phyloP scores from a whole-genome alignment of 2,797 vertebrate genomes.

The Phaenicophaeus curvirostris region DNA sequence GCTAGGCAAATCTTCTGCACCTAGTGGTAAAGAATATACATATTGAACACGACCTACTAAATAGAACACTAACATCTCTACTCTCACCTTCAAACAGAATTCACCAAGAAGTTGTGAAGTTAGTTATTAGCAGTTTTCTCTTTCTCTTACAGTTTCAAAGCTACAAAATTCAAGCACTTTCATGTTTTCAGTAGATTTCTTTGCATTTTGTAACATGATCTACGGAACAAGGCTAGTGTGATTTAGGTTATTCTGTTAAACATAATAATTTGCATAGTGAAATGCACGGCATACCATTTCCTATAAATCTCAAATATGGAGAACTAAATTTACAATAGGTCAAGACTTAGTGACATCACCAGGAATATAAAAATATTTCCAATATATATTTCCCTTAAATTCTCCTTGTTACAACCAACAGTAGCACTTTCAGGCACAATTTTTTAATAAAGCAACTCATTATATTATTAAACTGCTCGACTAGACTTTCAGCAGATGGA shows the following conservation, averaged over 20 bases:
- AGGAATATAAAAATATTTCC: not conserved
- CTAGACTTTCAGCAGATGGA: slow-evolving; percentile 39
- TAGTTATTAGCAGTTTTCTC: not conserved
- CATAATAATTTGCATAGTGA: not conserved
- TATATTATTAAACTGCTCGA: not conserved
- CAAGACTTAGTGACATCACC: not conserved
- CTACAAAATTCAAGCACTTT: not conserved
- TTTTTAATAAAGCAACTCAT: not conserved
- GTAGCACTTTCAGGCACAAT: not conserved
- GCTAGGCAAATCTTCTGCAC: not conserved
- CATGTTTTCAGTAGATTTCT: not conserved
- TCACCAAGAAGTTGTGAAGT: not conserved
- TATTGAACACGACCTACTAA: not conserved
- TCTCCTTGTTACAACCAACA: not conserved
- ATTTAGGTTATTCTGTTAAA: not conserved
- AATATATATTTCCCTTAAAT: not conserved
- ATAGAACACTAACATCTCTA: not conserved
- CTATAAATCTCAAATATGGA: not conserved
- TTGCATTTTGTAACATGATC: not conserved
- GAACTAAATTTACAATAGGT: not conserved
- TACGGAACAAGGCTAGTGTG: not conserved
- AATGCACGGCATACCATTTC: not conserved
- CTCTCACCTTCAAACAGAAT: not conserved
- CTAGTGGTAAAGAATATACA: not conserved
- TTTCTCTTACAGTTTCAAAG: not conserved